These are phyloP conservation scores for Notothenia rossii DNA, from an alignment of 2,113 vertebrate species.

Conservation along the genomic window DNA sequence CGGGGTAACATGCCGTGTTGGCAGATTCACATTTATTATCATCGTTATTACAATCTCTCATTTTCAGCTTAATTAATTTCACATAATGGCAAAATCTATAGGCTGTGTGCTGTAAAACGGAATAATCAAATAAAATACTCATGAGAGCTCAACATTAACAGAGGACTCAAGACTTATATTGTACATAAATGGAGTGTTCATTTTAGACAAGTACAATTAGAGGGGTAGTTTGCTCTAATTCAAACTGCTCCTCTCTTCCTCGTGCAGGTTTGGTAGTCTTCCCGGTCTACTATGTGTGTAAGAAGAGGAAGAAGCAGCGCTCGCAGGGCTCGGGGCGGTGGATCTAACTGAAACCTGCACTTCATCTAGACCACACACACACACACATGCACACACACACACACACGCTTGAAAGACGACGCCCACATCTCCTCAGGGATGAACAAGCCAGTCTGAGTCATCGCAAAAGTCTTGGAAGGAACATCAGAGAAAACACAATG, in stretches of 20 bases:
- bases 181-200: neutral
- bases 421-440: conserved; percentile 66
- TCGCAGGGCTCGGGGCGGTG: conserved; percentile 82
- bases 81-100: conserved; percentile 27
- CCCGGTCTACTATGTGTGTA: conserved; percentile 97
- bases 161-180: neutral
- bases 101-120: neutral
- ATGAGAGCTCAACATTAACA: neutral
- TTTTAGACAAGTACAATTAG: neutral
- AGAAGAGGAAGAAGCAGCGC: conserved; percentile 95
- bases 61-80: conserved; percentile 33
- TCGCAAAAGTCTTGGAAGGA: conserved; percentile 1
- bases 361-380: neutral
- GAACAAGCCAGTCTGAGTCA: conserved; percentile 55
- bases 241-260: neutral
- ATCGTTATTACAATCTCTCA: conserved; percentile 41
- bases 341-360: conserved; percentile 67
- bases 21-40: conserved; percentile 55
- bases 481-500: neutral
- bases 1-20: conserved; percentile 29
- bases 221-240: neutral
- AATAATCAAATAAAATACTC: conserved; percentile 26
- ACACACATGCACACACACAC: no score
- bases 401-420: conserved; percentile 15
- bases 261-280: conserved; percentile 92